Evolutionary conservation across 2,113 vertebrate genomes (phyloP), one percentile per base, ranked within the genome.

Genomic region (Chinchilla lanigera): DNA sequence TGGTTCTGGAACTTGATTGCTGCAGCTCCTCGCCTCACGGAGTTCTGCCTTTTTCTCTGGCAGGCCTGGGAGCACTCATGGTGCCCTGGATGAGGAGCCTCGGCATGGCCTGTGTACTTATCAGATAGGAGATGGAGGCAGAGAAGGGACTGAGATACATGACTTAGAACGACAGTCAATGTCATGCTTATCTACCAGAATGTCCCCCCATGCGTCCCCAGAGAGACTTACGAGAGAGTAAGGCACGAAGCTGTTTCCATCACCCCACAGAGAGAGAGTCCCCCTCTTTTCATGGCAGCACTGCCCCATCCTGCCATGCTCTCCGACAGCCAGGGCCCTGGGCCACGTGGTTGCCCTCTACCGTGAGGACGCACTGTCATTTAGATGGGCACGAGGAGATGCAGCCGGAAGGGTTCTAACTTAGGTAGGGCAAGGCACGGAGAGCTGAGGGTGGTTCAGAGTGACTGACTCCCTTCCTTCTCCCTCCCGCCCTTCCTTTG

Each of bases 11-110:
- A 54, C 92, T 60, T 87, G 41, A 82, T 84, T 87, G 69, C 86
- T 22, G 16, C 47, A 38, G 4, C 84, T 83, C 58, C 71, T 60
- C 38, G n/a, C 50, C 63, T 90, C 44, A 78, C 83, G 67, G 85
- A 69, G 61, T 41, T 90, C 44, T 92, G n/a, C 85, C 54, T 16
- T 85, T 84, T 61, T 89, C 50, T 28, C 52, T 4, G 56, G 47
- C 67, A 58, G 41, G 80, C 5, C 1, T 52, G 69, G 47, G 84
- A 26, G 54, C 10, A 12, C 67, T 85, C 90, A 38, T 33, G 38
- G 11, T 93, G 78, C 83, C 90, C 89, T 78, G 52, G 82, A 91
- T 96, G 56, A 92, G 94, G 89, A 75, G 44, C 75, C n/a, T 1
- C 38, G 11, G 65, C 90, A 67, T 89, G 84, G 22, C 80, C 87